Percentiles rank a stretch among this genome's conserved stretches.
These are phyloP conservation scores for Colaptes auratus DNA, from an alignment of 2,113 vertebrate genomes.

Conservation along the genomic window DNA sequence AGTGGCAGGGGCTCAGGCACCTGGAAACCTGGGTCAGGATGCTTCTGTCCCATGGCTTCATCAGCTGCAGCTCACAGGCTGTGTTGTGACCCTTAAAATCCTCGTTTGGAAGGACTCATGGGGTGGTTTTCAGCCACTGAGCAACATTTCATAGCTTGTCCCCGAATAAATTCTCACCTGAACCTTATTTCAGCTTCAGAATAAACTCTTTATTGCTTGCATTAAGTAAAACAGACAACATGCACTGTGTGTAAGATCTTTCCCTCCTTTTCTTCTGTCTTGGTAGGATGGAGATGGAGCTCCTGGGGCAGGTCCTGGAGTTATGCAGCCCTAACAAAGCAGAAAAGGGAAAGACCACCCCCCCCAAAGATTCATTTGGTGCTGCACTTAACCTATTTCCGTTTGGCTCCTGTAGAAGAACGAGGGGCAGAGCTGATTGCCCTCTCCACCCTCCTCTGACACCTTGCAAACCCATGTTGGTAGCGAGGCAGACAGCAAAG, in stretches of 20 bases:
- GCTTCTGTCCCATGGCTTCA: neutral
- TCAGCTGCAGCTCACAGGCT: rapidly evolving
- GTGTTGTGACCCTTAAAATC: rapidly evolving
- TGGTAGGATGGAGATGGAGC: neutral
- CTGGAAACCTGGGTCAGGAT: neutral
- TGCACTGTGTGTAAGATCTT: neutral
- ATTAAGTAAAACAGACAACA: neutral
- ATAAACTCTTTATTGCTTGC: neutral
- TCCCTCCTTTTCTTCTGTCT: neutral
- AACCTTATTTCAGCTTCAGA: neutral
- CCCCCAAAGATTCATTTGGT: neutral
- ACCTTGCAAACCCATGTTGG: neutral
- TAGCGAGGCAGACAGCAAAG: rapidly evolving
- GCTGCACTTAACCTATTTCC: neutral
- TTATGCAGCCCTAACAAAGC: neutral
- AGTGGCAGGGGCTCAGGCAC: too few relatives aligned
- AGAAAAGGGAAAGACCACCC: neutral
- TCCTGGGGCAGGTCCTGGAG: neutral
- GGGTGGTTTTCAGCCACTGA: neutral
- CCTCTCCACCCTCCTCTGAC: neutral
- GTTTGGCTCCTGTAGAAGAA: neutral
- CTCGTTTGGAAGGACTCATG: neutral
- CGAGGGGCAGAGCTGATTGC: rapidly evolving
- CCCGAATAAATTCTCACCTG: neutral
- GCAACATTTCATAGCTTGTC: rapidly evolving